Conservation (phyloP, 2,113 vertebrate genomes). For the Zeus faber region DNA sequence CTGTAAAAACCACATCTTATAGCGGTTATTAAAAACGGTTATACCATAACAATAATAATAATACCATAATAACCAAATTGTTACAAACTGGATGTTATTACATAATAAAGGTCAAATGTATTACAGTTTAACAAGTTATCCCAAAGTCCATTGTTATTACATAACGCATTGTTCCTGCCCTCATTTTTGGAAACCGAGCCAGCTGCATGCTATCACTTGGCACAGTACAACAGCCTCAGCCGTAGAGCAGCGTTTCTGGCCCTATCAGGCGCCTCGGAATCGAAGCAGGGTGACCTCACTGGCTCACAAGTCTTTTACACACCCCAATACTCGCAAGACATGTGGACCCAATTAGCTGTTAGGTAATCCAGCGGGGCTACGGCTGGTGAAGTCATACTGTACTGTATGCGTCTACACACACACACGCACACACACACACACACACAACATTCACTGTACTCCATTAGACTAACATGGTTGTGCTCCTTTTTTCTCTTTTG, state of each 20-base stretch:
- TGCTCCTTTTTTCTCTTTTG: conserved; percentile 30
- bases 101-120: no score
- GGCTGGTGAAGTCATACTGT: conserved; percentile 56
- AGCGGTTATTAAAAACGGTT: no score
- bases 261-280: conserved; percentile 27
- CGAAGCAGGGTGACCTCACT: conserved; percentile 41
- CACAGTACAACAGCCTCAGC: neutral
- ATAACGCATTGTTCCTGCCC: neutral
- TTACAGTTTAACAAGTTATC: no score
- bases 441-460: neutral
- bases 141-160: neutral
- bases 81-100: no score
- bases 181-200: neutral
- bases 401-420: neutral
- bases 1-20: no score
- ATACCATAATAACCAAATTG: no score
- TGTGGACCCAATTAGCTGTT: conserved; percentile 70
- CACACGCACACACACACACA: conserved; percentile 8
- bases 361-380: conserved; percentile 54
- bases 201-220: neutral
- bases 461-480: conserved; percentile 16
- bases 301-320: conserved; percentile 26
- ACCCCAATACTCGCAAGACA: conserved; percentile 37
- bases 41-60: no score
- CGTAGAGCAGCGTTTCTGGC: neutral